phyloP scores from a whole-genome alignment of 2,113 vertebrate genomes.

The Mesoclemmys tuberculata region DNA sequence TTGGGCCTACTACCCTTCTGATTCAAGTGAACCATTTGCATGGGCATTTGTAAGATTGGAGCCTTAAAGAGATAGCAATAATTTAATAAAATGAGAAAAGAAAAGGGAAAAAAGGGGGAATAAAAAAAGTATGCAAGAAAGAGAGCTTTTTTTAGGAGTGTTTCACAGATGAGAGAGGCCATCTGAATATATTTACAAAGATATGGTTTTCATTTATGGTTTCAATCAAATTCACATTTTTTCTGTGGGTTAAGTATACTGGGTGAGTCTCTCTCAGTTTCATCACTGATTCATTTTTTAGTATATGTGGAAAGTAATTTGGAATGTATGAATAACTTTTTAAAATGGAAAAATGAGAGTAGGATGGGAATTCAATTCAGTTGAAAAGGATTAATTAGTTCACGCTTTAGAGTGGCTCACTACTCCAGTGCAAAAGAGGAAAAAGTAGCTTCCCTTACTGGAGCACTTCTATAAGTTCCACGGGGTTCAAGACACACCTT shows the following conservation, averaged over 20 bases:
- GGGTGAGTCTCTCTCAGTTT: not conserved
- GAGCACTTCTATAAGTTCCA: not conserved
- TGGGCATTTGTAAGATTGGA: not conserved
- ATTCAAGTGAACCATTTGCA: not conserved
- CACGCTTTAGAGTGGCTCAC: constrained; percentile 15
- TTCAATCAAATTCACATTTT: not conserved
- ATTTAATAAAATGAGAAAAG: not conserved
- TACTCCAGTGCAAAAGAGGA: not conserved
- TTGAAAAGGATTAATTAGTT: not conserved
- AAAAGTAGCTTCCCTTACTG: not conserved
- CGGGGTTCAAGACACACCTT: not conserved
- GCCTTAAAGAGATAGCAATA: not conserved
- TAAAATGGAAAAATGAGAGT: not conserved
- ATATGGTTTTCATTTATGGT: not conserved
- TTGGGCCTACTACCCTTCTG: not conserved
- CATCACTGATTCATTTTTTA: constrained; percentile 6
- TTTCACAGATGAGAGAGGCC: not conserved
- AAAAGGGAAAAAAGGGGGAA: not conserved
- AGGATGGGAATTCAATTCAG: not conserved
- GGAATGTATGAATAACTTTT: constrained; percentile 7
- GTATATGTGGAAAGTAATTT: constrained; percentile 12
- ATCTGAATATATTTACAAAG: not conserved
- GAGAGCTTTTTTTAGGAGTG: not conserved
- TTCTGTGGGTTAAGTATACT: not conserved
- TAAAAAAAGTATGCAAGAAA: not conserved